phyloP scores from a whole-genome alignment of 2,113 vertebrate species.

The Vulpes ferrilata region DNA sequence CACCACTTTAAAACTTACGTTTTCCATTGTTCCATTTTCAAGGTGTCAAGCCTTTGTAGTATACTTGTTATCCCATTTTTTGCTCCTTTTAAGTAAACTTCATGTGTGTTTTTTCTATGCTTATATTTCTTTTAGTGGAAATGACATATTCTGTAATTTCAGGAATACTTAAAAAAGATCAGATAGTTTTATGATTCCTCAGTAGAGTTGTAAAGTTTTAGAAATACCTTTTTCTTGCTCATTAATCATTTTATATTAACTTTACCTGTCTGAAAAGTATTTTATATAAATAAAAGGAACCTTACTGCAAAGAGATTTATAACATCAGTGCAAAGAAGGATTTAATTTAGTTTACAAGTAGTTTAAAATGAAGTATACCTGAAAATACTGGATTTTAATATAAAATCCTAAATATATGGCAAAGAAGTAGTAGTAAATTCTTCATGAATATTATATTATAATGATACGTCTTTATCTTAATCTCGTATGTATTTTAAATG shows the following conservation, averaged over 20 bases:
- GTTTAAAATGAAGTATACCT: conserved; percentile 20
- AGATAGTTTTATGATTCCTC: background rate
- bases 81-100: conserved; percentile 5
- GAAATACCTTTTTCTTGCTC: background rate
- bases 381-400: too few species aligned
- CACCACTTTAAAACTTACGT: background rate
- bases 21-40: conserved; percentile 33
- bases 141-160: background rate
- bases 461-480: conserved; percentile 30
- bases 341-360: conserved; percentile 32
- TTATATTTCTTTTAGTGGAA: background rate
- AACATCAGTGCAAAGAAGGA: background rate
- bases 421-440: background rate
- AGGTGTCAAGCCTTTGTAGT: background rate
- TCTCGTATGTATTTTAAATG: background rate
- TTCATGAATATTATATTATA: conserved; percentile 24
- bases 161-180: background rate
- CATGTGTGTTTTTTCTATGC: background rate
- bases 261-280: conserved; percentile 2
- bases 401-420: background rate
- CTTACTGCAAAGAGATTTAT: background rate
- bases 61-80: background rate
- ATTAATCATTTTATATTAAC: background rate
- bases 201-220: conserved; percentile 46
- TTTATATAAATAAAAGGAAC: conserved; percentile 7